Evolutionary conservation across 1,140 invertebrate genomes (phyloP).

Genomic region (Ips nitidus): DNA sequence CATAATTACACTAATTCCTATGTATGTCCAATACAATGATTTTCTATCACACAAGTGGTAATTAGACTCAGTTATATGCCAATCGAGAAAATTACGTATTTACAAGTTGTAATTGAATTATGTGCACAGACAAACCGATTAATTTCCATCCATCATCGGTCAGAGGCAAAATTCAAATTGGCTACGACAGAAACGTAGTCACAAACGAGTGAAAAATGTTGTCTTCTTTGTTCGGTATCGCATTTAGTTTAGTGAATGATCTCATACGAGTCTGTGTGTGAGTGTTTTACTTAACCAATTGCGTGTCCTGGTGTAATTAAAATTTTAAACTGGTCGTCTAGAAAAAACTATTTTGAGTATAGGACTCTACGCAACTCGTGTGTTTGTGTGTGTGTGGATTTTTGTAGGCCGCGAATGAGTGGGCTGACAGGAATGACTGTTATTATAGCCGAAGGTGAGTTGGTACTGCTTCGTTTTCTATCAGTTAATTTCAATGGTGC

Average conservation of each 20-base stretch:
- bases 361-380: background rate
- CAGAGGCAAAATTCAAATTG: too few species aligned
- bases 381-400: background rate
- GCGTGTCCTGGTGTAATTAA: constrained; percentile 24
- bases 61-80: too few species aligned
- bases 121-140: too few species aligned
- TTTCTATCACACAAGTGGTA: too few species aligned
- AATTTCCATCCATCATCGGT: too few species aligned
- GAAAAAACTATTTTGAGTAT: constrained; percentile 14
- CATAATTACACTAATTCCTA: too few species aligned
- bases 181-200: constrained; percentile 17
- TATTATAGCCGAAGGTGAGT: background rate
- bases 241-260: constrained; percentile 31
- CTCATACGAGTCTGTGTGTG: constrained; percentile 25
- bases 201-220: background rate
- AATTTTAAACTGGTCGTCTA: constrained; percentile 18
- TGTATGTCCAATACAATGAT: too few species aligned
- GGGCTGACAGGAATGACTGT: background rate
- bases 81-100: too few species aligned
- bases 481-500: too few species aligned
- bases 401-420: background rate
- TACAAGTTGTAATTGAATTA: too few species aligned
- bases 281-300: constrained; percentile 21
- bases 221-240: constrained; percentile 23
- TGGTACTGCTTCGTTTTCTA: too few species aligned